These are phyloP conservation scores for Zaprionus tsacasi DNA, from an alignment of 1,140 invertebrate species.

Conservation along the genomic window DNA sequence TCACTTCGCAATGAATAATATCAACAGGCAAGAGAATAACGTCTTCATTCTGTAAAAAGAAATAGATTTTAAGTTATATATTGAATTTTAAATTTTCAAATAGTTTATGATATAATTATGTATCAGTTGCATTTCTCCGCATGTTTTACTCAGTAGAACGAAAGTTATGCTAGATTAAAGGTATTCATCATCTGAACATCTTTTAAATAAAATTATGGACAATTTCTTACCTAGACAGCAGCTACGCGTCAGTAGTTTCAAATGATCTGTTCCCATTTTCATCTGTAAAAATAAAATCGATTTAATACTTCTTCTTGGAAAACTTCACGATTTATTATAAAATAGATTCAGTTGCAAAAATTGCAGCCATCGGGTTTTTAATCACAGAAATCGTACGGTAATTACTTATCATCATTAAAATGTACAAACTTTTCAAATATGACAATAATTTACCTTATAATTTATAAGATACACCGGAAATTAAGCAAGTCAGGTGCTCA, in stretches of 20 bases:
- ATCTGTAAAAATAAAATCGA: neutral
- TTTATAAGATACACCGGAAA: too few relatives aligned
- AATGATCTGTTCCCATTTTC: neutral
- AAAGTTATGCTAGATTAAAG: slow-evolving; percentile 73
- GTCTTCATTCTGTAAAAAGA: slow-evolving; percentile 20
- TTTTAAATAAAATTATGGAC: neutral
- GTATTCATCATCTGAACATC: slow-evolving; percentile 63
- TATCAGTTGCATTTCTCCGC: slow-evolving; percentile 66
- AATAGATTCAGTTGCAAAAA: slow-evolving; percentile 66
- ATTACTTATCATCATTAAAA: slow-evolving; percentile 65
- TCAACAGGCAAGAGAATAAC: too few relatives aligned
- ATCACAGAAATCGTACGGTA: slow-evolving; percentile 76
- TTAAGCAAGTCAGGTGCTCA: neutral
- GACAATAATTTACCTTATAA: slow-evolving; percentile 19
- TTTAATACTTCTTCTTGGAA: neutral
- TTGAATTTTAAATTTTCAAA: neutral
- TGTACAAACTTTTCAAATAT: neutral
- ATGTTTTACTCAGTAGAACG: slow-evolving; percentile 77
- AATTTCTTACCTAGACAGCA: slow-evolving; percentile 25
- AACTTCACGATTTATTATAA: neutral
- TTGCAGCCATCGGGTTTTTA: slow-evolving; percentile 70
- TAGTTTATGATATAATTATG: neutral
- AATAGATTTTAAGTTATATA: slow-evolving; percentile 1
- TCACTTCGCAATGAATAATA: neutral
- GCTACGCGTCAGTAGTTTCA: too few relatives aligned